phyloP scores from a whole-genome alignment of 2,113 vertebrate species.

The Corythornis cristatus region DNA sequence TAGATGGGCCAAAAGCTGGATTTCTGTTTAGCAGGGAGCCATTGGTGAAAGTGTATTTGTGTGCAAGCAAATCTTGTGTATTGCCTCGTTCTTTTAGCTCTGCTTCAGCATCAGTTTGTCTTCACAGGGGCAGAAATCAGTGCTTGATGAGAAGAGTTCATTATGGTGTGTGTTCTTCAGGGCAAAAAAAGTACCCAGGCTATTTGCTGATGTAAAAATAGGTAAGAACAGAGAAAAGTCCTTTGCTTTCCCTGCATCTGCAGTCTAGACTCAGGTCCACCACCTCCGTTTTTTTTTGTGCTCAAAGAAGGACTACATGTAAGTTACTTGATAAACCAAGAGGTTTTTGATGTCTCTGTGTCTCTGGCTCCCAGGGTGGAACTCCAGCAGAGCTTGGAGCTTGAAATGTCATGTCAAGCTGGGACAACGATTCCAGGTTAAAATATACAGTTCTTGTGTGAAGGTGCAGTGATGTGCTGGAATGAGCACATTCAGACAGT shows the following conservation, averaged over 20 bases:
- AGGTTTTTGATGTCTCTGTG: neutral
- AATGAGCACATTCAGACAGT: rapidly evolving
- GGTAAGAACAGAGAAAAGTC: neutral
- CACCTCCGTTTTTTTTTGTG: neutral
- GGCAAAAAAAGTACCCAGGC: neutral
- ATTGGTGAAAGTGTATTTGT: no score
- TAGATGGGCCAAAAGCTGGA: neutral
- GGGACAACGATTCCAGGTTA: neutral
- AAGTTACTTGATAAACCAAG: neutral
- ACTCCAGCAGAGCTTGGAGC: neutral
- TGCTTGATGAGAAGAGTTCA: neutral
- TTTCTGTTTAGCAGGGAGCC: neutral
- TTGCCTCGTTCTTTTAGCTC: neutral
- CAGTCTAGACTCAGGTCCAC: neutral
- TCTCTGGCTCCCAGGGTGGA: neutral
- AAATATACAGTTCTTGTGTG: neutral
- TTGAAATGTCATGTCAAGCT: neutral
- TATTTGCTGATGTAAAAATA: neutral
- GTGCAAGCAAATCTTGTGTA: neutral
- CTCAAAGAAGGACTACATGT: neutral
- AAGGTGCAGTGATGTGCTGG: neutral
- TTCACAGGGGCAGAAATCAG: neutral
- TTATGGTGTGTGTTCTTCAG: neutral
- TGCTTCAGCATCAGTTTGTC: neutral
- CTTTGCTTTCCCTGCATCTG: neutral